Percentiles rank a stretch among this genome's conserved stretches.
phyloP scores from a whole-genome alignment of 2,888 invertebrate genomes.

The Pocota personata region DNA sequence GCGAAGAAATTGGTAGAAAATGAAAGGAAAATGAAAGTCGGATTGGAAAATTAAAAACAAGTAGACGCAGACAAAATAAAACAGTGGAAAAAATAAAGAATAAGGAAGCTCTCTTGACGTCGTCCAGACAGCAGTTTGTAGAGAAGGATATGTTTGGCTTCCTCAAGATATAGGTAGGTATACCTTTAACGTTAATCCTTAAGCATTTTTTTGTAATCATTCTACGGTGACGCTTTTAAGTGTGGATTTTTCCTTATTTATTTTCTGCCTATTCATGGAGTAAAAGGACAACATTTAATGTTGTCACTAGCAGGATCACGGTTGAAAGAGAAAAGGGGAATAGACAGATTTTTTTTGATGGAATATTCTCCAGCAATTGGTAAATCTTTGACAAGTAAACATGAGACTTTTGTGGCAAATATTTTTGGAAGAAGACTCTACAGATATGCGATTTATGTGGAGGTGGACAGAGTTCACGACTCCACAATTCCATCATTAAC shows the following conservation, averaged over 20 bases:
- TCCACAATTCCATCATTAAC: too few species aligned
- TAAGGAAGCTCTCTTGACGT: slow-evolving; percentile 61
- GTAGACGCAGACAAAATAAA: slow-evolving; percentile 45
- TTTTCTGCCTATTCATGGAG: slow-evolving; percentile 60
- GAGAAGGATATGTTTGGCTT: slow-evolving; percentile 63
- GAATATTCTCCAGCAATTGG: neutral
- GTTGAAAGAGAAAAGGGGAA: neutral
- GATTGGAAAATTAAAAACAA: slow-evolving; percentile 62
- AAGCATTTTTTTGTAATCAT: slow-evolving; percentile 51
- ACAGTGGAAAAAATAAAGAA: neutral
- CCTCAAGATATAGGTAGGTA: slow-evolving; percentile 41
- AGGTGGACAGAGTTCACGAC: too few species aligned
- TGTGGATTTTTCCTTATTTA: slow-evolving; percentile 60
- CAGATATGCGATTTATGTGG: too few species aligned
- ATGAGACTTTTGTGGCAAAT: neutral
- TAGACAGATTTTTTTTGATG: slow-evolving; percentile 35
- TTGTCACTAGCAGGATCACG: slow-evolving; percentile 28
- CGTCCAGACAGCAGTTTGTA: slow-evolving; percentile 61
- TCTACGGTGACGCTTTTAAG: slow-evolving; percentile 33
- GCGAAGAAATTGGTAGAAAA: slow-evolving; percentile 36
- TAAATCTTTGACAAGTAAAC: neutral
- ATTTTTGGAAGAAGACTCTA: neutral
- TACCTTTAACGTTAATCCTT: slow-evolving; percentile 57
- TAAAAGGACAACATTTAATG: slow-evolving; percentile 67
- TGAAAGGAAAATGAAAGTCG: slow-evolving; percentile 59